Evolutionary conservation across 2,797 vertebrate species (phyloP).

Genomic region (Chaunax sp.): DNA sequence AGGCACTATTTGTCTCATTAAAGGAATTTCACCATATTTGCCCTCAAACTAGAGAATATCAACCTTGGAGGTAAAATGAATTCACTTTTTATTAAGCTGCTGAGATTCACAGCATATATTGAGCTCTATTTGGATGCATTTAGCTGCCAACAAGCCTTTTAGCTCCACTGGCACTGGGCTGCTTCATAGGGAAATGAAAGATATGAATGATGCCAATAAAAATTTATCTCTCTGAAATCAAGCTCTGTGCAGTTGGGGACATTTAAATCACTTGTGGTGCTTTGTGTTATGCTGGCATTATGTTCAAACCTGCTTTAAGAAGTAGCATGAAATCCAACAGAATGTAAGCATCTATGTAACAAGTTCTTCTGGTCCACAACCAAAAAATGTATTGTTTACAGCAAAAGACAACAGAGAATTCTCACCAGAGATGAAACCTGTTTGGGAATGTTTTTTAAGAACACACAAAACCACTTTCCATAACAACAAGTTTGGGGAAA

Average conservation of each 20-base stretch:
- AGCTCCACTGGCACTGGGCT: conserved; percentile 62
- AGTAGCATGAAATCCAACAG: conserved; percentile 20
- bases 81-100: conserved; percentile 66
- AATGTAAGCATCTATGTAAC: conserved; percentile 17
- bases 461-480: not conserved
- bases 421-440: not conserved
- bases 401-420: not conserved
- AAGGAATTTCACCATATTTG: conserved; percentile 57
- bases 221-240: conserved; percentile 68
- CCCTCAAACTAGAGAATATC: conserved; percentile 53
- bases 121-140: conserved; percentile 69
- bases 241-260: conserved; percentile 51
- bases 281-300: conserved; percentile 51
- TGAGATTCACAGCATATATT: conserved; percentile 61
- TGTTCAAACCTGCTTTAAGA: conserved; percentile 34
- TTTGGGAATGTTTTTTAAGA: not conserved
- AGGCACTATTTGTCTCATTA: conserved; percentile 66
- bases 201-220: conserved; percentile 62
- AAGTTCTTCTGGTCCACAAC: conserved; percentile 20
- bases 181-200: conserved; percentile 58
- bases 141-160: conserved; percentile 77
- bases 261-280: conserved; percentile 50
- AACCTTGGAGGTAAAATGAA: conserved; percentile 61
- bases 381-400: conserved; percentile 6
- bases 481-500: no score